Evolutionary conservation across 2,888 invertebrate species (phyloP).

Genomic region (Drosophila mercatorum): DNA sequence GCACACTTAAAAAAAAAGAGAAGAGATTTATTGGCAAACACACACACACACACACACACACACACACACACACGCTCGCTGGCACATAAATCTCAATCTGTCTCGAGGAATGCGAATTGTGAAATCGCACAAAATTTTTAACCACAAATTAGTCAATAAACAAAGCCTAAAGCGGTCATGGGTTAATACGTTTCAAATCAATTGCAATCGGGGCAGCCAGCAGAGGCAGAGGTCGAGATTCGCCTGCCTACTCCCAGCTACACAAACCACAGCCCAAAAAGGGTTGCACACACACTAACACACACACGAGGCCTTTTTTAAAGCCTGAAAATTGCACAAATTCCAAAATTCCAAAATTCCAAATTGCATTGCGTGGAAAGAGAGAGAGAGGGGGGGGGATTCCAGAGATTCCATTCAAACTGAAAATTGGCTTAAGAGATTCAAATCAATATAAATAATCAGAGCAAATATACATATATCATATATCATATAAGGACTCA

Average conservation of each 20-base stretch:
- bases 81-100: conserved; percentile 70
- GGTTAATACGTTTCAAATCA: conserved; percentile 74
- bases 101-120: conserved; percentile 37
- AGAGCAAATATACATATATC: neutral
- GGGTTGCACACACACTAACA: conserved; percentile 49
- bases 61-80: neutral
- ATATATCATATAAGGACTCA: neutral
- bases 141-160: conserved; percentile 76
- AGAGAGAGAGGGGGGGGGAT: neutral
- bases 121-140: conserved; percentile 48
- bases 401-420: neutral
- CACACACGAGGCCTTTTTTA: neutral
- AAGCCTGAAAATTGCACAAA: conserved; percentile 24
- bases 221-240: conserved; percentile 1
- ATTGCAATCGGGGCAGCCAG: conserved; percentile 18
- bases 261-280: conserved; percentile 27
- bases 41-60: neutral
- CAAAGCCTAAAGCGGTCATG: conserved; percentile 76
- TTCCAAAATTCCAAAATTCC: conserved; percentile 11
- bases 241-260: conserved; percentile 5
- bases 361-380: neutral
- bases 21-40: conserved; percentile 15
- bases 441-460: neutral
- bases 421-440: neutral
- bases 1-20: conserved; percentile 5